Percentiles rank a stretch among this genome's conserved stretches.
phyloP scores from a whole-genome alignment of 2,113 vertebrate species.

The Mixornis gularis region DNA sequence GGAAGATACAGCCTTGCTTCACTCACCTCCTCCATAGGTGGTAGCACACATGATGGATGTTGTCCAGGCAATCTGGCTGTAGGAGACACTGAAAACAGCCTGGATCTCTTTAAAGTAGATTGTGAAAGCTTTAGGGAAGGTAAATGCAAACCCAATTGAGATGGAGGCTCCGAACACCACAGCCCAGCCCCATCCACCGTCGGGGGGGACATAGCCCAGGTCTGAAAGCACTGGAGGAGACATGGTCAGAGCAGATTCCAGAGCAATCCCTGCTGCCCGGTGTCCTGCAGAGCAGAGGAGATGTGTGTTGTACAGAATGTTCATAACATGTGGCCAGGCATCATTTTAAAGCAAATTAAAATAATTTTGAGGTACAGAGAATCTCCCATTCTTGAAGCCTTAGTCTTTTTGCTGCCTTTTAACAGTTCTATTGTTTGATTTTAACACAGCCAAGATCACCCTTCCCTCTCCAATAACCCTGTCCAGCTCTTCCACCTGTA shows the following conservation, averaged over 20 bases:
- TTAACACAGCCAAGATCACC: neutral
- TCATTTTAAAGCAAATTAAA: neutral
- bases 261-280: neutral
- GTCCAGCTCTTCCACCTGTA: neutral
- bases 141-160: constrained; percentile 82
- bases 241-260: constrained; percentile 61
- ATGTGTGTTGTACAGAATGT: neutral
- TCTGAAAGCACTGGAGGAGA: constrained; percentile 36
- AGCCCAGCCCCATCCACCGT: constrained; percentile 88
- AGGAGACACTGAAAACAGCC: constrained; percentile 69
- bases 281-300: constrained; percentile 4
- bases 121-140: constrained; percentile 82
- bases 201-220: constrained; percentile 66
- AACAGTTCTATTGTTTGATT: neutral
- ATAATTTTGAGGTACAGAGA: neutral
- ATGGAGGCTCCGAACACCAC: constrained; percentile 83
- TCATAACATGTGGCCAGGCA: neutral
- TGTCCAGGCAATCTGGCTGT: constrained; percentile 85
- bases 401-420: neutral
- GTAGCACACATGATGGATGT: constrained; percentile 86
- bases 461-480: neutral
- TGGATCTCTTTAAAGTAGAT: constrained; percentile 85
- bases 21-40: constrained; percentile 87
- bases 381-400: neutral
- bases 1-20: neutral